Base-by-base conservation (phyloP, 2,113 vertebrate genomes). In the Salvator merianae region DNA sequence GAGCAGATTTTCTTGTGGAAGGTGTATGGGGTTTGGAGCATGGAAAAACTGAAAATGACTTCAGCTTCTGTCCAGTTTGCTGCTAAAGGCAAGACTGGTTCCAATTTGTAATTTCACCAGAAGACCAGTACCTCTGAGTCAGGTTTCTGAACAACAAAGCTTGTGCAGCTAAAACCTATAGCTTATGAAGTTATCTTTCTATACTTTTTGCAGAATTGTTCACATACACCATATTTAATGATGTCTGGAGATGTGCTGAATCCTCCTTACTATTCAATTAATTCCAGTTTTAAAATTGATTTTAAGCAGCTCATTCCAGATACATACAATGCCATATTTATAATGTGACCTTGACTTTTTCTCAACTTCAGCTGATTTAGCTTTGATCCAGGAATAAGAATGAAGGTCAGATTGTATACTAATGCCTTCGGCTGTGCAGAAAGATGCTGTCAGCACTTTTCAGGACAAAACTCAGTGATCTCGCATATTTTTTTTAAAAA, bases 381-480 rank as follows among this genome's bases (percentile, higher is more conserved):
- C 87, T 88, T 3, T 68, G 20, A 77, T 81, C 50, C 53, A 30
- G 36, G 30, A 3, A 40, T n/a, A 79, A 43, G 7, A 34, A 84
- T 34, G 3, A 55, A 70, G 2, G 10, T 66, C 70, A 26, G 13
- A 79, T 28, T 69, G 26, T 16, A 69, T 32, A 28, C 5, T 83
- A 89, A 3, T 36, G 50, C 22, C n/a, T 81, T 85, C 71, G 76
- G 65, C 59, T 86, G 16, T 85, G 66, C 70, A 85, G 88, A 71
- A 1, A 82, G 47, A 86, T 2, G 3, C 80, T 87, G 50, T 0
- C 26, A 74, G 2, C 12, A 10, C 6, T 74, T 86, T 30, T n/a
- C 68, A 0, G 0, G 43, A 69, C 8, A 77, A 81, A 84, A 3
- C 26, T 77, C n/a, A 78, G 2, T 2, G 47, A 70, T 34, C 22